These are phyloP conservation scores for Neolamprologus longior DNA, from an alignment of 2,113 vertebrate species.

Conservation along the genomic window DNA sequence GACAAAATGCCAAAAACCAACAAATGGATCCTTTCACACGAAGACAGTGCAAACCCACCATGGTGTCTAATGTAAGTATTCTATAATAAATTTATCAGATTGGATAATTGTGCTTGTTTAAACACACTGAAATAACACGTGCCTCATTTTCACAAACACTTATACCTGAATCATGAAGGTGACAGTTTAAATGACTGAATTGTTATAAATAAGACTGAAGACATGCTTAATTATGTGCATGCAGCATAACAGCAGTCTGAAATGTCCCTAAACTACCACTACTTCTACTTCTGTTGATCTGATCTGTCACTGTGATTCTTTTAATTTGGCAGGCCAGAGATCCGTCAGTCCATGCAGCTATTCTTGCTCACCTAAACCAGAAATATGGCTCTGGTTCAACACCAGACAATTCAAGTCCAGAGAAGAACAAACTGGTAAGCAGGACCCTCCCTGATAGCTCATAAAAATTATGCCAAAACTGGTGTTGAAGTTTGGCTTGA, in stretches of 20 bases:
- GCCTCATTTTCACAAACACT: neutral
- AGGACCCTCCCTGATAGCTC: neutral
- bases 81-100: neutral
- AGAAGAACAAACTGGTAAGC: constrained; percentile 78
- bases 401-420: constrained; percentile 61
- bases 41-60: constrained; percentile 97
- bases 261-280: neutral
- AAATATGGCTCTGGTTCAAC: constrained; percentile 90
- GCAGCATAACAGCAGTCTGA: neutral
- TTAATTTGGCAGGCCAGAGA: constrained; percentile 83
- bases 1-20: constrained; percentile 93
- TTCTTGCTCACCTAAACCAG: constrained; percentile 94
- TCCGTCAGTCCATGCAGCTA: constrained; percentile 96
- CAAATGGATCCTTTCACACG: constrained; percentile 98
- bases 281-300: neutral
- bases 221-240: neutral
- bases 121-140: neutral
- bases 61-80: constrained; percentile 93
- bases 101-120: neutral
- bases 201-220: neutral
- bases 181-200: neutral
- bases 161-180: neutral
- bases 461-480: neutral
- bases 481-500: neutral
- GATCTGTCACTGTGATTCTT: neutral